These are phyloP conservation scores for Cyclophora albipunctata DNA, from an alignment of 2,888 invertebrate species.

Conservation along the genomic window DNA sequence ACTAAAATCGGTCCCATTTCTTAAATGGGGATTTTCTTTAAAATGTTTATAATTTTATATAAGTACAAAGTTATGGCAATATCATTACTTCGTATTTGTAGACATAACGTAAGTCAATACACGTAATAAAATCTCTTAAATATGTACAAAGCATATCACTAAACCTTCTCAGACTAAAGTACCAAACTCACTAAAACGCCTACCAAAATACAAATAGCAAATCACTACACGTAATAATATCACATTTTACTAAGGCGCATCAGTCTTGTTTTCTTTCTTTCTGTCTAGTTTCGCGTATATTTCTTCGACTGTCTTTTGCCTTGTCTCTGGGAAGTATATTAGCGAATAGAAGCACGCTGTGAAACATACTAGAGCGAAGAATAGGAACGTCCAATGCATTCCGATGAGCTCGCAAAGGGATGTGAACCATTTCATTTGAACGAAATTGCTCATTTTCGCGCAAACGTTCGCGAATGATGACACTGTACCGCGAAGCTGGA, in stretches of 20 bases:
- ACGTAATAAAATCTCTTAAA: too few species aligned
- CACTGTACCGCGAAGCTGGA: slow-evolving; percentile 62
- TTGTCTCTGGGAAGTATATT: slow-evolving; percentile 56
- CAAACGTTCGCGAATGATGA: slow-evolving; percentile 61
- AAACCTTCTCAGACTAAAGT: too few species aligned
- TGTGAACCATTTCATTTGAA: slow-evolving; percentile 67
- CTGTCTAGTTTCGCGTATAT: slow-evolving; percentile 53
- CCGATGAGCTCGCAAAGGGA: slow-evolving; percentile 50
- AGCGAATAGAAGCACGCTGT: slow-evolving; percentile 49
- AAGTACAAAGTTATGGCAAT: too few species aligned
- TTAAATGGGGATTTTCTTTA: too few species aligned
- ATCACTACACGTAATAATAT: too few species aligned
- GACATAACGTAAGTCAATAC: too few species aligned
- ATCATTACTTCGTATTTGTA: too few species aligned
- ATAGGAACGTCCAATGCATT: slow-evolving; percentile 62
- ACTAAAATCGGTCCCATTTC: too few species aligned
- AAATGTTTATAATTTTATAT: too few species aligned
- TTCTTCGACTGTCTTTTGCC: slow-evolving; percentile 54
- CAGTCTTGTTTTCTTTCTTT: slow-evolving; percentile 33
- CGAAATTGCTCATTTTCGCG: slow-evolving; percentile 63
- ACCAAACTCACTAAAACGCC: too few species aligned
- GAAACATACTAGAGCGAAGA: slow-evolving; percentile 55
- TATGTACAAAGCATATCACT: too few species aligned
- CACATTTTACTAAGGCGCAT: slow-evolving; percentile 22
- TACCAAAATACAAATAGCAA: too few species aligned